Base-by-base conservation (phyloP, 1,140 invertebrate species). In the Drosophila takahashii region DNA sequence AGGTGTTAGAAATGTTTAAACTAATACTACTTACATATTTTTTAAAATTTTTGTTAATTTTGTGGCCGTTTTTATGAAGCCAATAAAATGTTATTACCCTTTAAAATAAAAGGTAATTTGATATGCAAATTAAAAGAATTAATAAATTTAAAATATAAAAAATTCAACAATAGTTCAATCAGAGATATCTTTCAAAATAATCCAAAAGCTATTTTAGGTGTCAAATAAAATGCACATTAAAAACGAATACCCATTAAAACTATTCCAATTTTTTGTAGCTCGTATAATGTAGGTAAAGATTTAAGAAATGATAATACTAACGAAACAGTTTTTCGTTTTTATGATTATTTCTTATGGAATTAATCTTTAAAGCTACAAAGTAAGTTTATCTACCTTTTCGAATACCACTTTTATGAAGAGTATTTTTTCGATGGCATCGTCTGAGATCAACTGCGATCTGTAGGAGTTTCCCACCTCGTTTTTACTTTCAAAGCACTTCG, bases 401-500 rank as follows among this genome's bases (percentile, higher is more conserved):
- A n/a, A 0, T 13, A 3, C 11, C 0, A 6, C 1, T 0, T 3
- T 16, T 22, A 34, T 22, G n/a, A 48, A 51, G 64, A 36, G 64
- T 65, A 67, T 65, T 27, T 22, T 22, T 26, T 26, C 13, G 9
- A 3, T 27, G 3, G 18, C 41, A 45, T 26, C 6, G 29, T 18
- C 3, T 6, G 10, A 36, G 4, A 37, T 65, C n/a, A 65, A 22
- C 11, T 32, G 15, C 16, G 2, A 11, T 41, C 18, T 7, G 9
- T 10, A 22, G 16, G 9, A 29, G 52, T 32, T 48, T 70, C 15
- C 60, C 60, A 51, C 45, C 60, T 57, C 44, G 67, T 79, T 83
- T 83, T 86, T 79, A 87, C 84, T 87, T 86, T 83, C 75, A 83
- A 76, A 79, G 51, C 34, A 67, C 53, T 26, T 29, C 11, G 27